Percentiles rank a stretch among this genome's conserved stretches.
phyloP scores from a whole-genome alignment of 92 coral and sea anemone species.

The Parazoanthus darwini region DNA sequence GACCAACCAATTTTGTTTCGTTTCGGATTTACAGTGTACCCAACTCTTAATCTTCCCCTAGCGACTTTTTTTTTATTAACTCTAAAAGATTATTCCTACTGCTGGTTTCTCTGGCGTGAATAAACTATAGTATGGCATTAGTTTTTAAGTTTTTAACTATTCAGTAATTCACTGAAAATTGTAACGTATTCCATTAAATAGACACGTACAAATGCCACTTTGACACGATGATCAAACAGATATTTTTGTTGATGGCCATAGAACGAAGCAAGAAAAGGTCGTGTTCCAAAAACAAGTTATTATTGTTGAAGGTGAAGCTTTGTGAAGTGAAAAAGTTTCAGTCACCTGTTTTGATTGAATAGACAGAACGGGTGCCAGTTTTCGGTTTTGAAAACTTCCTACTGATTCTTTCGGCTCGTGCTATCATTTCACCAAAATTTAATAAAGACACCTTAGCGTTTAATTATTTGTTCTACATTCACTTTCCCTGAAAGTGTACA shows the following conservation, averaged over 20 bases:
- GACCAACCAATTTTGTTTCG: neutral
- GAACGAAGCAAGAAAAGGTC: neutral
- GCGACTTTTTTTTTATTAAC: neutral
- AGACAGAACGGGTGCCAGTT: neutral
- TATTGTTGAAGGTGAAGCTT: neutral
- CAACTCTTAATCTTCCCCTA: neutral
- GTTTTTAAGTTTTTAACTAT: too few relatives aligned
- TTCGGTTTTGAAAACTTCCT: neutral
- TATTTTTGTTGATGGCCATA: neutral
- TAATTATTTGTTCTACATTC: neutral
- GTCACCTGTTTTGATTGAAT: constrained; percentile 17
- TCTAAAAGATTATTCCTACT: neutral
- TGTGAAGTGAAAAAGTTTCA: neutral
- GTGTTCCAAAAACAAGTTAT: neutral
- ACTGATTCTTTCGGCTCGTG: neutral
- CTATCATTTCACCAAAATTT: neutral
- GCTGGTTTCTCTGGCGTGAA: too few relatives aligned
- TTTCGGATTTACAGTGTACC: neutral
- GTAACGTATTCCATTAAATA: neutral
- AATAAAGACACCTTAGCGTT: constrained; percentile 1
- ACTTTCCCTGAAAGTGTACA: neutral
- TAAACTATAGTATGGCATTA: too few relatives aligned
- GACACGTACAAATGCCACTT: neutral
- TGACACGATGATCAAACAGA: neutral
- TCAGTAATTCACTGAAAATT: too few relatives aligned